These are phyloP conservation scores for Chelonus formosanus DNA, from an alignment of 2,888 invertebrate species.

Conservation along the genomic window DNA sequence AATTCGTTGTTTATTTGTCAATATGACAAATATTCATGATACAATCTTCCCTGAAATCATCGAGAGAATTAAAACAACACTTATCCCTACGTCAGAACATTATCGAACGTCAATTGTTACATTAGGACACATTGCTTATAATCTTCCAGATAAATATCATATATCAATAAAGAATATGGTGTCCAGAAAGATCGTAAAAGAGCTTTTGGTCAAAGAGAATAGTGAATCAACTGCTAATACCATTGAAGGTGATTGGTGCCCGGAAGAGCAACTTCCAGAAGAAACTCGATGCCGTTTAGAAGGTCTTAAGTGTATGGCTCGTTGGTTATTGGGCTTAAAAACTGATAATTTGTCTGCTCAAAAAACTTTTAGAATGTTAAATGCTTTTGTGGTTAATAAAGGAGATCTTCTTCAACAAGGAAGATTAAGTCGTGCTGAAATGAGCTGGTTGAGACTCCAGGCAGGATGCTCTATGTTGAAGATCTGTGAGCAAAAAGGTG, in stretches of 20 bases:
- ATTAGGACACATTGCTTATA: constrained; percentile 92
- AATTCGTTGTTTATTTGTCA: constrained; percentile 89
- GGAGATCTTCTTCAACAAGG: constrained; percentile 86
- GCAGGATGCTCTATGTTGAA: constrained; percentile 97
- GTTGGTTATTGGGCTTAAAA: constrained; percentile 93
- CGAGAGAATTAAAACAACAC: constrained; percentile 79
- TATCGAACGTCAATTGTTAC: constrained; percentile 95
- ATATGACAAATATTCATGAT: constrained; percentile 76
- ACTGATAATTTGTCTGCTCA: constrained; percentile 87
- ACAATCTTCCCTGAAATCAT: constrained; percentile 84
- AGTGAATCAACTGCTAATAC: constrained; percentile 68
- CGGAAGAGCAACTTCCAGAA: constrained; percentile 85
- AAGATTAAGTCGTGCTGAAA: constrained; percentile 82
- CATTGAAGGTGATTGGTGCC: constrained; percentile 78
- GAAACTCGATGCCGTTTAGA: constrained; percentile 93
- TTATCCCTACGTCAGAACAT: constrained; percentile 79
- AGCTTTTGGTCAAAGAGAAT: constrained; percentile 85
- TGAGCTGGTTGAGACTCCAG: constrained; percentile 90
- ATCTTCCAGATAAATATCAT: constrained; percentile 89
- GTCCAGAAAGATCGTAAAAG: constrained; percentile 95
- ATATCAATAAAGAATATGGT: constrained; percentile 93
- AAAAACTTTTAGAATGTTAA: constrained; percentile 93
- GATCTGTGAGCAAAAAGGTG: constrained; percentile 95
- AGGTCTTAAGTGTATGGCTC: constrained; percentile 94
- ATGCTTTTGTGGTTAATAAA: constrained; percentile 92